Evolutionary conservation across 1,140 invertebrate genomes (phyloP).

Genomic region (Lanistes nyassanus): DNA sequence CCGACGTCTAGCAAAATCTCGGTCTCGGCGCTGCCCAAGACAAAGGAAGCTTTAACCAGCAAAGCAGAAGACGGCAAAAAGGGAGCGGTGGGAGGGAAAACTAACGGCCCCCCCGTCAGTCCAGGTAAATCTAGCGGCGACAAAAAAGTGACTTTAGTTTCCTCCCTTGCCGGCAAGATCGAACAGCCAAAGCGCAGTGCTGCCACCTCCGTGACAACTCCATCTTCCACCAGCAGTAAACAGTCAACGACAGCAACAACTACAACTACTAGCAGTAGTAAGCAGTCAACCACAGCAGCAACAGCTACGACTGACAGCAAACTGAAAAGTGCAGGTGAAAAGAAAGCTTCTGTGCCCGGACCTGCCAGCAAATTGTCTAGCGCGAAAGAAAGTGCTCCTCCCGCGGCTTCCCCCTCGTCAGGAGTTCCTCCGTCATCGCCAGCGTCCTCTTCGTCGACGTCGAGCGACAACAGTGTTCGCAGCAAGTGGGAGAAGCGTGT

Average conservation of each 20-base stretch:
- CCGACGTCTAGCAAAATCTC: conserved; percentile 12
- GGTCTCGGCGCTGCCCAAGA: not conserved
- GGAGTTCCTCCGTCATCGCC: not conserved
- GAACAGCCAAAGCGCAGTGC: conserved; percentile 2
- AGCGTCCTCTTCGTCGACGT: not conserved
- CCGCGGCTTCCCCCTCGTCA: not conserved
- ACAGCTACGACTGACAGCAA: too few species aligned
- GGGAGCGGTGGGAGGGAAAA: not conserved
- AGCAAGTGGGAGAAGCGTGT: conserved; percentile 18
- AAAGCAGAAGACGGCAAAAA: not conserved
- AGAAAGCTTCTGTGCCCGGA: not conserved
- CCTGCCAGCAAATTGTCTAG: not conserved
- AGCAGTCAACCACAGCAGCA: not conserved
- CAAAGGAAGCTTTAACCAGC: not conserved
- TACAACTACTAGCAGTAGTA: not conserved
- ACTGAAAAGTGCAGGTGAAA: not conserved
- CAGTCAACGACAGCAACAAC: not conserved
- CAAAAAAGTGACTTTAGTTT: not conserved
- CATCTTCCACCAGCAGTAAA: not conserved
- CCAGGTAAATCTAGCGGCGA: not conserved
- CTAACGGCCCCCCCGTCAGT: not conserved
- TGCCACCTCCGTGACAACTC: not conserved
- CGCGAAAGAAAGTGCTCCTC: not conserved
- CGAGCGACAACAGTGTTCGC: not conserved
- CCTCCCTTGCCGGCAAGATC: too few species aligned